Evolutionary conservation across 92 coral and sea anemone species (phyloP).

Genomic region (Nematostella vectensis): DNA sequence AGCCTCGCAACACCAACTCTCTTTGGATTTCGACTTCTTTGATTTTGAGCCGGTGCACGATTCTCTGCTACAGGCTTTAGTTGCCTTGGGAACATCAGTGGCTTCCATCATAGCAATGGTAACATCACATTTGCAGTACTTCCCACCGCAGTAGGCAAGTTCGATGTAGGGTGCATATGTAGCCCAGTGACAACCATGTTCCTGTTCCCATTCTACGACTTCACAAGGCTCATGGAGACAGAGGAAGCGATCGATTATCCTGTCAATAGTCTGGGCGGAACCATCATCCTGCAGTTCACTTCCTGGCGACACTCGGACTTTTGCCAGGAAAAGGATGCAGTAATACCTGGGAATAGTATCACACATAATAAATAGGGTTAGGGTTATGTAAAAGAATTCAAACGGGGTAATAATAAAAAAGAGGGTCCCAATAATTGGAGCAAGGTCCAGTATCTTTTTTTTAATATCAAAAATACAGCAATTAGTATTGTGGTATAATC

Average conservation of each 20-base stretch:
- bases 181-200: slow-evolving; percentile 21
- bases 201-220: slow-evolving; percentile 11
- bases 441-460: too few species aligned
- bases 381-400: too few species aligned
- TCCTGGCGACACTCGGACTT: slow-evolving; percentile 18
- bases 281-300: slow-evolving; percentile 4
- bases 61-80: neutral
- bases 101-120: neutral
- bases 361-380: too few species aligned
- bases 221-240: slow-evolving; percentile 12
- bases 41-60: neutral
- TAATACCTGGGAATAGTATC: slow-evolving; percentile 1
- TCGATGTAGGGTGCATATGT: slow-evolving; percentile 24
- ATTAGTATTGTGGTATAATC: too few species aligned
- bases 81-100: neutral
- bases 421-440: too few species aligned
- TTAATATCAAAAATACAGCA: too few species aligned
- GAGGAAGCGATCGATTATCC: slow-evolving; percentile 9
- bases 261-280: slow-evolving; percentile 10
- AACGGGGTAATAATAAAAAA: too few species aligned
- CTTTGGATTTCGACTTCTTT: neutral
- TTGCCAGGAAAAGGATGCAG: slow-evolving; percentile 10
- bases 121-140: slow-evolving; percentile 13
- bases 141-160: slow-evolving; percentile 25
- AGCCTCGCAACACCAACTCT: slow-evolving; percentile 3